Percentiles rank a stretch among this genome's conserved stretches.
phyloP scores from a whole-genome alignment of 2,888 invertebrate species.

The Thymelicus acteon region DNA sequence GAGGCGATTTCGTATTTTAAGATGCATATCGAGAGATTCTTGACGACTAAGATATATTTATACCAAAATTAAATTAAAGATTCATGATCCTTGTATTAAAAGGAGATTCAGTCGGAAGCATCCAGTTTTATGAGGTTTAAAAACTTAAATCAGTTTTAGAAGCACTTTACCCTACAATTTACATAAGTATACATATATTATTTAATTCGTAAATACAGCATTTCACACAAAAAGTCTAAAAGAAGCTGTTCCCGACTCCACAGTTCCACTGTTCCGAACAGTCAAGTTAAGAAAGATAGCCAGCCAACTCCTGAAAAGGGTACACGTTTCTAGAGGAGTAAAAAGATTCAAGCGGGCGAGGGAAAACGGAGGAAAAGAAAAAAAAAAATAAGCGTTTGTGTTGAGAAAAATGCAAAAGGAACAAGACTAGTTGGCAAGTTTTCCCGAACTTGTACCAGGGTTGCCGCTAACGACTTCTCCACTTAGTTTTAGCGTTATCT shows the following conservation, averaged over 20 bases:
- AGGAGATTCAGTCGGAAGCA: too few relatives aligned
- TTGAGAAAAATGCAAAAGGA: conserved; percentile 79
- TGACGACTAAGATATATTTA: too few relatives aligned
- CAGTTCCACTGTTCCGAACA: conserved; percentile 57
- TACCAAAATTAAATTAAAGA: too few relatives aligned
- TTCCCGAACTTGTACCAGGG: conserved; percentile 70
- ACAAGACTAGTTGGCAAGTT: conserved; percentile 79
- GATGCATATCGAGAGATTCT: too few relatives aligned
- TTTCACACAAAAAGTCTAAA: not conserved
- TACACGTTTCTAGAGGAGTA: conserved; percentile 77
- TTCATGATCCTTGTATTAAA: too few relatives aligned
- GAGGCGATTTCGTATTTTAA: too few relatives aligned
- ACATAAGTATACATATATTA: too few relatives aligned
- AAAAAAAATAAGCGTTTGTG: conserved; percentile 62
- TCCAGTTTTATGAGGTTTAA: too few relatives aligned
- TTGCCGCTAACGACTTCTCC: conserved; percentile 53
- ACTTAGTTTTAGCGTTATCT: conserved; percentile 44
- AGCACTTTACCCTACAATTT: too few relatives aligned
- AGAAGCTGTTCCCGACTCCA: conserved; percentile 53
- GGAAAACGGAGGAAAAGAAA: conserved; percentile 57
- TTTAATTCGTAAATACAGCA: too few relatives aligned
- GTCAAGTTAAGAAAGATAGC: conserved; percentile 82
- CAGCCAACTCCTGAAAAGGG: conserved; percentile 81
- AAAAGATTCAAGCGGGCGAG: conserved; percentile 73
- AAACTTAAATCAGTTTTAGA: too few relatives aligned